Evolutionary conservation across 2,797 vertebrate genomes (phyloP), one percentile per base, ranked within the genome.

Genomic region (Takifugu ocellatus): DNA sequence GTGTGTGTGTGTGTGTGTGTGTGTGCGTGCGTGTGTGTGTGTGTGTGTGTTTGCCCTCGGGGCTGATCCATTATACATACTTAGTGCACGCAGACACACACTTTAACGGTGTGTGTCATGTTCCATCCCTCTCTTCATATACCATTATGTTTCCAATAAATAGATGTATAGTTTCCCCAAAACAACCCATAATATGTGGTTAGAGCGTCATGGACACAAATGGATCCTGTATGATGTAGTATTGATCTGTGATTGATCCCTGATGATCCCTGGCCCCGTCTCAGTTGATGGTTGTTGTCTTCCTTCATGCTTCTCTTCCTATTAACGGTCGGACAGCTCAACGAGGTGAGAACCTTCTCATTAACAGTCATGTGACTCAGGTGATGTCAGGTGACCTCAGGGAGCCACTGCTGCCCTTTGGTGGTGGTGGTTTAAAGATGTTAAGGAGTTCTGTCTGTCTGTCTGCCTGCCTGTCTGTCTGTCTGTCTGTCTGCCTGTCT

Each of bases 261-360:
- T 67, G 49, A 55, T 60, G 50, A 45, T 21, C 12, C 24, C n/a
- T 47, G 45, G 16, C 16, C 17, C 17, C 17, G 17, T 3, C 27
- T n/a, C 44, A 50, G 54, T 42, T 65, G 60, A 83, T 67, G 46
- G 69, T 33, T 84, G 58, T 82, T 75, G 42, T 82, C 69, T 84
- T 68, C 78, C 67, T 66, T 33, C 83, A 82, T 86, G 84, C 85
- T 86, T 74, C 70, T 61, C 62, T 70, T 74, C 67, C 72, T 79
- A 61, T 72, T 79, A 78, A 77, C 53, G 84, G 79, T 77, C 78
- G 86, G 79, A 84, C 84, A 88, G 86, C 81, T 86, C 56, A 88
- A 88, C 51, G 78, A 88, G 86, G 86, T 88, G 85, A 86, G 86
- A 82, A 1, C 46, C 64, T 70, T 66, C 31, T 66, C 5, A 25